Base-by-base conservation (phyloP, 2,113 vertebrate genomes). In the Asarcornis scutulata region DNA sequence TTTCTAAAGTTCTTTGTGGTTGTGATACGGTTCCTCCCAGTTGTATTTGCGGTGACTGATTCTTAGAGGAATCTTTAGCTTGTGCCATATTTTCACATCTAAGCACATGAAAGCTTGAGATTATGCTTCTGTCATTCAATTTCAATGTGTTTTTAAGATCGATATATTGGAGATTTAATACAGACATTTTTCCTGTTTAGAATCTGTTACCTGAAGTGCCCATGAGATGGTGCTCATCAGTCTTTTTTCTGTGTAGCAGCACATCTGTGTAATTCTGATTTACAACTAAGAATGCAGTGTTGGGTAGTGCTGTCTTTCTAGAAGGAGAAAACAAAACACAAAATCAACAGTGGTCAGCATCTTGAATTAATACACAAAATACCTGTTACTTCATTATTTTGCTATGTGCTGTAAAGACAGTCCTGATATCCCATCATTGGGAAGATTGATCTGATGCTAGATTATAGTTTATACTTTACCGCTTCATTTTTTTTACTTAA, bases 151-250 rank as follows among this genome's bases (percentile, higher is more conserved):
- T 62, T 34, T 40, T 50, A 50, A 23, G 14, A 8, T 81, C 14
- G 3, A 3, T 44, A 4, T 52, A 20, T 7, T 7, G 55, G 32
- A 68, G 42, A 82, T 44, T 46, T 79, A 21, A 40, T 34, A 0
- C 60, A 46, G 44, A 34, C 87, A 1, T 55, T 59, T 84, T 83
- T 52, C 22, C 13, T 63, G 0, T 52, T 67, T 17, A 53, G 36
- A 46, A 40, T 26, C 58, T 86, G 67, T 82, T 97, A 92, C 91
- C 95, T 92, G 86, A 79, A 85, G 89, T 95, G 92, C 76, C 94
- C 91, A 94, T 96, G 87, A 97, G 93, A 88, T 97, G 94, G 94
- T 95, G 92, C 95, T 97, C 84, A 96, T 95, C 92, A 81, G 79
- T 97, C 97, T 97, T 63, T 58, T 67, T 96, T 95, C 69, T 89